Conservation (phyloP, 2,113 vertebrate genomes). For the Plecturocebus donacophilus region DNA sequence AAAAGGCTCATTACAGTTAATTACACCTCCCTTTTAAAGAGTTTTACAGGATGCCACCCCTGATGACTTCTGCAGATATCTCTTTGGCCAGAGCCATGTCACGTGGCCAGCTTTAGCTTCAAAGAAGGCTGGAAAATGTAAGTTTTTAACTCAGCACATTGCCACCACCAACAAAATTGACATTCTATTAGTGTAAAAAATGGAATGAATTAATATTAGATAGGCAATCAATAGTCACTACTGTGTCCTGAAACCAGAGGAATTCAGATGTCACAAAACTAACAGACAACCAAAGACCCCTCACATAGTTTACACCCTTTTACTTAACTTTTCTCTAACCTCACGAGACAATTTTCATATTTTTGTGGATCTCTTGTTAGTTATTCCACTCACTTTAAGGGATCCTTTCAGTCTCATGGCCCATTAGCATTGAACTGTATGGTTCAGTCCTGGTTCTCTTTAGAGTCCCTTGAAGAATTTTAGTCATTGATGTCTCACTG, state of each 20-base stretch:
- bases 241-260: not conserved
- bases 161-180: not conserved
- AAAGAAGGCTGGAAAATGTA: not conserved
- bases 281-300: not conserved
- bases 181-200: not conserved
- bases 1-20: not conserved
- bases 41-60: not conserved
- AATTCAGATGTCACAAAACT: not conserved
- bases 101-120: not conserved
- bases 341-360: not conserved
- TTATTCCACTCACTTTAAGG: not conserved
- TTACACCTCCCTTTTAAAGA: not conserved
- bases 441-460: not conserved
- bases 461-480: not conserved
- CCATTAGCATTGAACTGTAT: not conserved
- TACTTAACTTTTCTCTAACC: not conserved
- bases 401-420: not conserved
- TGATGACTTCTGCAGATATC: not conserved
- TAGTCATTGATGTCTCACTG: not conserved
- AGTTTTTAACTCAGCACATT: not conserved
- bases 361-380: not conserved
- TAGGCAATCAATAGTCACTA: not conserved
- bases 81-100: not conserved
- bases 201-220: not conserved
- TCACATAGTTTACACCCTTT: not conserved